phyloP scores from a whole-genome alignment of 2,113 vertebrate species.

The Tiliqua scincoides region DNA sequence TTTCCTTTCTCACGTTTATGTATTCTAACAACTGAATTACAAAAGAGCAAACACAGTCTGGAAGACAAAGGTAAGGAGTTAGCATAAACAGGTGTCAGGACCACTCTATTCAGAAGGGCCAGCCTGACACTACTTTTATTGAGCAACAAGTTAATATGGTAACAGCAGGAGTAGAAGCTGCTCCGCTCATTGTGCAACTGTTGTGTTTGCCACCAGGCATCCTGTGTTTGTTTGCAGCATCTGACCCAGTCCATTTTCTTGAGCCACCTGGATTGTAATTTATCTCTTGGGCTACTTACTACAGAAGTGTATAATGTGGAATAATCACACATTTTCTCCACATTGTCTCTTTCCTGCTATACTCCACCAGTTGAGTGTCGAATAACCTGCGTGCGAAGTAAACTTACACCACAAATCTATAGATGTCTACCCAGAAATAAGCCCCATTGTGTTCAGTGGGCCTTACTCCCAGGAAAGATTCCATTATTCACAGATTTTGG shows the following conservation, averaged over 20 bases:
- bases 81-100: background rate
- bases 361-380: background rate
- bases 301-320: no score
- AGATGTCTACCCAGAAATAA: no score
- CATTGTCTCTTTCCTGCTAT: no score
- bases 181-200: background rate
- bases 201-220: no score
- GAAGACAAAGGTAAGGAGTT: background rate
- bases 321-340: no score
- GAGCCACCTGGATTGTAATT: background rate
- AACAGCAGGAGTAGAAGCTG: background rate
- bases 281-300: background rate
- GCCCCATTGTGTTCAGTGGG: no score
- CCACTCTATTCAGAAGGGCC: background rate
- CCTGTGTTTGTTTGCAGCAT: background rate
- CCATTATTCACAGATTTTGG: no score
- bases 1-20: conserved; percentile 7
- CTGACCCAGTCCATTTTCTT: background rate
- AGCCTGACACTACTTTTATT: background rate
- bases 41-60: background rate
- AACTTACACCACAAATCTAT: no score
- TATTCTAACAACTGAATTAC: background rate
- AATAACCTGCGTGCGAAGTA: no score
- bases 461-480: no score
- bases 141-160: background rate